These are phyloP conservation scores for Peromyscus polionotus DNA, from an alignment of 2,113 vertebrate genomes.

Conservation along the genomic window DNA sequence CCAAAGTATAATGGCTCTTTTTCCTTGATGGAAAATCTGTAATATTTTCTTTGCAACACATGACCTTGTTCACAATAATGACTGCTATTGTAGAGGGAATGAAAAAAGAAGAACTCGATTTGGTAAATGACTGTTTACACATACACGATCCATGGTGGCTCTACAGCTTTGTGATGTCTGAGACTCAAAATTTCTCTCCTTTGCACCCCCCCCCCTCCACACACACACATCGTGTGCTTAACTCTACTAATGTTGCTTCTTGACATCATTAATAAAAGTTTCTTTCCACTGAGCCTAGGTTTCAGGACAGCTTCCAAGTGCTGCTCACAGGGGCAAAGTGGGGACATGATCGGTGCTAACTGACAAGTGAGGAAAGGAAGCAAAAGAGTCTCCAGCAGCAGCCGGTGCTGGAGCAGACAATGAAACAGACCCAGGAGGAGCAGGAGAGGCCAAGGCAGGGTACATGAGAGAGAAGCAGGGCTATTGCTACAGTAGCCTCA, in stretches of 20 bases:
- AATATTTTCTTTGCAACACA: background rate
- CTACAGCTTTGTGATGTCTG: background rate
- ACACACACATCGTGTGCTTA: background rate
- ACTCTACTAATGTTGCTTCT: background rate
- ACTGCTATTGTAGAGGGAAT: background rate
- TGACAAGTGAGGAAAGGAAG: background rate
- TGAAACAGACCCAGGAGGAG: background rate
- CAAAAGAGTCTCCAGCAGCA: background rate
- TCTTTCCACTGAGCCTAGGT: background rate
- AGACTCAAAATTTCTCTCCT: background rate
- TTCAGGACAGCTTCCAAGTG: slow-evolving; percentile 1
- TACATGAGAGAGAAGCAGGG: background rate
- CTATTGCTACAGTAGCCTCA: background rate
- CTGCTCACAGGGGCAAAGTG: background rate
- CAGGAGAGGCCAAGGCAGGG: background rate
- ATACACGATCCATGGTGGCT: background rate
- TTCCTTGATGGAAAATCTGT: background rate
- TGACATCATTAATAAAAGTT: background rate
- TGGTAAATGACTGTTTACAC: background rate
- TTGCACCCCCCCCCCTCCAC: background rate
- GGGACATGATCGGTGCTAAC: background rate
- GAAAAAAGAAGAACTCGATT: background rate
- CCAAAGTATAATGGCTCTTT: background rate
- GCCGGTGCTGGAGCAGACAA: background rate
- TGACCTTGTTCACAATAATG: background rate